phyloP scores from a whole-genome alignment of 2,797 vertebrate species.

The Decapterus maruadsi region DNA sequence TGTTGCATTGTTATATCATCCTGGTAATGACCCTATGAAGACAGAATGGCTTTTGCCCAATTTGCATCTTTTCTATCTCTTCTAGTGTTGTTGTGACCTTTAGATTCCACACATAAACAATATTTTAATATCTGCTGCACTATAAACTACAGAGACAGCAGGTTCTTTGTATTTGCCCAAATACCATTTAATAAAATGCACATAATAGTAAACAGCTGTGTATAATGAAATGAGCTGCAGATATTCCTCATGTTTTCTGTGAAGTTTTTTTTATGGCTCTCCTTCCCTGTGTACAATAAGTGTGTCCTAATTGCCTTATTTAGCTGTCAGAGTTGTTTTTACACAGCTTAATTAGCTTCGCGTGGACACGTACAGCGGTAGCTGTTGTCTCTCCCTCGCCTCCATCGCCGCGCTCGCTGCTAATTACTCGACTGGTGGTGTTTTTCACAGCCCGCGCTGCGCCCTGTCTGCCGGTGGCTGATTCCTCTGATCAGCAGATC shows the following conservation, averaged over 20 bases:
- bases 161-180: slow-evolving; percentile 29
- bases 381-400: slow-evolving; percentile 16
- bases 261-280: slow-evolving; percentile 3
- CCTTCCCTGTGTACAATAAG: slow-evolving; percentile 12
- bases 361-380: slow-evolving; percentile 7
- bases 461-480: slow-evolving; percentile 47
- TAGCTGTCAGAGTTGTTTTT: slow-evolving; percentile 62
- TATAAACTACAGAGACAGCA: not conserved
- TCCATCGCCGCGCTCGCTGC: slow-evolving; percentile 24
- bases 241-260: slow-evolving; percentile 1
- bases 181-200: slow-evolving; percentile 23
- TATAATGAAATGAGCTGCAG: slow-evolving; percentile 21
- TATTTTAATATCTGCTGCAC: not conserved
- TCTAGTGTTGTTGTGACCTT: slow-evolving; percentile 22
- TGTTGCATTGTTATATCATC: too few species aligned
- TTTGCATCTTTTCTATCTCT: not conserved
- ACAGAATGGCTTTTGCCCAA: slow-evolving; percentile 1
- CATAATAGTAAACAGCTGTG: not conserved
- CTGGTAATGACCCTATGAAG: not conserved
- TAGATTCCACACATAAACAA: slow-evolving; percentile 11
- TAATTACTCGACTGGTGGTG: slow-evolving; percentile 65
- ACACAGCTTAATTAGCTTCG: slow-evolving; percentile 61
- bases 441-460: slow-evolving; percentile 37
- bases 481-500: slow-evolving; percentile 60
- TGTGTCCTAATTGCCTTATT: slow-evolving; percentile 68